These are phyloP conservation scores for Amniataba percoides DNA, from an alignment of 2,797 vertebrate genomes.

Conservation along the genomic window DNA sequence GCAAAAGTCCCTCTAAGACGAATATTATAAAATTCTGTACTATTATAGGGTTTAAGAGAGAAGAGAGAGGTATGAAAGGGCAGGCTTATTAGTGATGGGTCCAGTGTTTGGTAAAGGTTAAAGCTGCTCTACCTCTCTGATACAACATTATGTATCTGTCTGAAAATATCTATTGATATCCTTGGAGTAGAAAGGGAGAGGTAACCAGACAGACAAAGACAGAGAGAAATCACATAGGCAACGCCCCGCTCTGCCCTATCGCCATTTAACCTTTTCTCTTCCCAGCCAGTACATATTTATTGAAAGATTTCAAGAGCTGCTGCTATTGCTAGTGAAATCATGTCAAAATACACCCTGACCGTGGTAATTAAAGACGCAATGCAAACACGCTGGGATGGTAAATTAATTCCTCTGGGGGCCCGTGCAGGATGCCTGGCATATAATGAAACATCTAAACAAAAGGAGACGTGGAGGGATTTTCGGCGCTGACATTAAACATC, in stretches of 20 bases:
- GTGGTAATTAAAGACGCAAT: constrained; percentile 69
- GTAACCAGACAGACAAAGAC: constrained; percentile 46
- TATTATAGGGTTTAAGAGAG: constrained; percentile 9
- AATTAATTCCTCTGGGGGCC: constrained; percentile 68
- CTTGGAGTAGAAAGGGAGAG: background rate
- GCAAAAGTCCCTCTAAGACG: background rate
- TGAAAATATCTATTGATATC: constrained; percentile 46
- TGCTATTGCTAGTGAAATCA: constrained; percentile 43
- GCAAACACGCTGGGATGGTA: constrained; percentile 66
- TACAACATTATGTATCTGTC: constrained; percentile 37
- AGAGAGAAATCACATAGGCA: constrained; percentile 4
- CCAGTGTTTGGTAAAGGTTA: constrained; percentile 52
- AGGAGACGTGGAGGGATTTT: constrained; percentile 53
- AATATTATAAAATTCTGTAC: constrained; percentile 5
- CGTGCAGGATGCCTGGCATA: constrained; percentile 36
- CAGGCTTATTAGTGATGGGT: constrained; percentile 38
- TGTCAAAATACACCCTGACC: constrained; percentile 64
- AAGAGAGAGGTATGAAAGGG: constrained; percentile 21
- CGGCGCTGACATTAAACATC: constrained; percentile 70
- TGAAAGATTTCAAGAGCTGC: constrained; percentile 57
- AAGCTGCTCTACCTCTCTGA: constrained; percentile 33
- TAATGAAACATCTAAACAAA: constrained; percentile 72
- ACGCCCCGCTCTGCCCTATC: constrained; percentile 36
- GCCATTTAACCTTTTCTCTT: constrained; percentile 72
- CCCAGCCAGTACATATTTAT: constrained; percentile 45